Conservation (phyloP, 1,140 invertebrate genomes). For the Yoshiicerus persimilis region DNA sequence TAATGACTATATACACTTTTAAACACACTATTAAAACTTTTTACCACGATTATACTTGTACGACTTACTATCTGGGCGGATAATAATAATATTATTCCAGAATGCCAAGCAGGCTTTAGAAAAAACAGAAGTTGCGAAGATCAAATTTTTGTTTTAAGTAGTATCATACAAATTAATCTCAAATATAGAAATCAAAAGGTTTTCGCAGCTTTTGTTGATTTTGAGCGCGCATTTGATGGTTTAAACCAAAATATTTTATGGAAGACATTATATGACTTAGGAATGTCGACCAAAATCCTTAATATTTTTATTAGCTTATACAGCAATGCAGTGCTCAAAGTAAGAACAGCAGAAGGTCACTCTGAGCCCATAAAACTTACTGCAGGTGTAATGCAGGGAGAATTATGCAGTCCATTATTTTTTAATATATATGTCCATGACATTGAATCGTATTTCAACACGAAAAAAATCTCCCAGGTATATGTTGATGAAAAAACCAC, state of each 20-base stretch:
- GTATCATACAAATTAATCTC: conserved; percentile 25
- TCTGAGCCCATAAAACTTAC: conserved; percentile 26
- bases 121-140: conserved; percentile 45
- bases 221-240: conserved; percentile 45
- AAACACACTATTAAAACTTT: conserved; percentile 46
- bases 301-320: conserved; percentile 33
- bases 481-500: not conserved
- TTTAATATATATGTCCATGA: conserved; percentile 48
- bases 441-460: conserved; percentile 26
- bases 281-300: conserved; percentile 47
- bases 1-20: too few relatives aligned
- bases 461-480: not conserved
- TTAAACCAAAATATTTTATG: conserved; percentile 45
- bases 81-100: conserved; percentile 35
- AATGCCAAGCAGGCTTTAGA: conserved; percentile 50
- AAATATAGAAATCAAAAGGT: not conserved
- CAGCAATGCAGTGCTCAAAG: conserved; percentile 24
- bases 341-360: not conserved
- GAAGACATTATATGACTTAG: conserved; percentile 43
- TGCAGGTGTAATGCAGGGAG: conserved; percentile 48
- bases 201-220: conserved; percentile 47
- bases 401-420: conserved; percentile 41
- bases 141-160: conserved; percentile 47
- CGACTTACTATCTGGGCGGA: conserved; percentile 47
- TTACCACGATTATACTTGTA: conserved; percentile 40